Evolutionary conservation across 2,888 invertebrate genomes (phyloP), one percentile per base, ranked within the genome.

Genomic region (Venusia cambrica): DNA sequence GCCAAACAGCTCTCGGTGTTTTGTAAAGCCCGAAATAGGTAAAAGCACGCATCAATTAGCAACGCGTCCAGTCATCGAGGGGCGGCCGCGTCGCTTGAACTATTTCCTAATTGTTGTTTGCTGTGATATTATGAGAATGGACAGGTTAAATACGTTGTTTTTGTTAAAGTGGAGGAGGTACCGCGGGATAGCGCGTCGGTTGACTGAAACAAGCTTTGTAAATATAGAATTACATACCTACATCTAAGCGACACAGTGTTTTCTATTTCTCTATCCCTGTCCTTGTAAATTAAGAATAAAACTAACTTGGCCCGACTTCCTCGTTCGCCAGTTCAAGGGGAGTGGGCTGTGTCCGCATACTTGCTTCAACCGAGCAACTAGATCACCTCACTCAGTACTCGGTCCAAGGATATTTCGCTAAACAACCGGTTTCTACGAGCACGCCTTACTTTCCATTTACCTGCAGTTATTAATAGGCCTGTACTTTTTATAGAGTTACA

Each of bases 81-180:
- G 75, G 64, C 60, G 67, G 60, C 57, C 57, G 57, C 49, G 1
- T 16, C 61, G 55, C 66, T 72, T 70, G 62, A 73, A 81, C 76
- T 75, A 80, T 84, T 78, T 79, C 76, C 73, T 80, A 73, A 78
- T 81, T 81, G 83, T 85, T 79, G 81, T 78, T 76, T 74, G 84
- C 85, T 87, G 87, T 87, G 87, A 84, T 85, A 84, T 81, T 83
- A 81, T 84, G 76, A 68, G 73, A 79, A 81, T 79, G 80, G 78
- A 83, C 80, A 72, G 65, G 58, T 70, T 71, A 69, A 56, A 65
- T 59, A 58, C 71, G 68, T 71, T 71, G 73, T 71, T 73, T 60
- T 75, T 74, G 67, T 77, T 74, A 66, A 54, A 54, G 52, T 59
- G 56, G 60, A 61, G 57, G 54, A 62, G 57, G 64, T 60, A 60